Evolutionary conservation across 2,113 vertebrate genomes (phyloP).

Genomic region (Micronycteris hirsuta): DNA sequence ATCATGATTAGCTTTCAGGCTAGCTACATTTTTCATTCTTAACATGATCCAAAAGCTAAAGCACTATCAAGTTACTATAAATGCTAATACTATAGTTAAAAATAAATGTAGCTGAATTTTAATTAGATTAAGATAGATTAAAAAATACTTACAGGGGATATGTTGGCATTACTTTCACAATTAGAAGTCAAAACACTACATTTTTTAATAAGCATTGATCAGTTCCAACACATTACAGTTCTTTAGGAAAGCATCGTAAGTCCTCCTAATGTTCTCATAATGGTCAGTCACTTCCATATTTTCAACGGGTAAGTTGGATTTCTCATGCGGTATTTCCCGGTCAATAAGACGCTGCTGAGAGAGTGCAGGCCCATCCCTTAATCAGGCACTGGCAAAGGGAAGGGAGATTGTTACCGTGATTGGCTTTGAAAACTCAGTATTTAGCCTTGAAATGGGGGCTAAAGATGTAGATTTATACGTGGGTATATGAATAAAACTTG

Average conservation of each 20-base stretch:
- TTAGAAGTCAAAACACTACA: constrained; percentile 77
- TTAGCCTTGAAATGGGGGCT: neutral
- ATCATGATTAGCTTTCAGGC: neutral
- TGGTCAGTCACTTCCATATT: constrained; percentile 79
- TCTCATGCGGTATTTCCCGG: constrained; percentile 91
- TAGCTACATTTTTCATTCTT: constrained; percentile 46
- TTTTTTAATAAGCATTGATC: constrained; percentile 86
- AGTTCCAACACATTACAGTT: constrained; percentile 91
- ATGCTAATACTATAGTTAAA: neutral
- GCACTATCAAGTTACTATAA: constrained; percentile 16
- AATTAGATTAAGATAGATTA: constrained; percentile 63
- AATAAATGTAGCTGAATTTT: constrained; percentile 18
- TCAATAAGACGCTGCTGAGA: constrained; percentile 90
- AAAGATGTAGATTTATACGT: neutral
- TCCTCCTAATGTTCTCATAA: constrained; percentile 84
- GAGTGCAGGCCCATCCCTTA: neutral
- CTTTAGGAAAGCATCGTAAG: constrained; percentile 87
- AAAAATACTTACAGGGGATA: constrained; percentile 86
- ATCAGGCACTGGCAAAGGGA: neutral
- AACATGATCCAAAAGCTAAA: constrained; percentile 20
- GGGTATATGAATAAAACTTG: neutral
- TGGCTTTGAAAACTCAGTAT: neutral
- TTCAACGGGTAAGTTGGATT: constrained; percentile 84
- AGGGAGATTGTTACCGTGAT: neutral
- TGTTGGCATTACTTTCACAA: constrained; percentile 77